These are phyloP conservation scores for Drosophila quinaria DNA, from an alignment of 2,888 invertebrate genomes.

Conservation along the genomic window DNA sequence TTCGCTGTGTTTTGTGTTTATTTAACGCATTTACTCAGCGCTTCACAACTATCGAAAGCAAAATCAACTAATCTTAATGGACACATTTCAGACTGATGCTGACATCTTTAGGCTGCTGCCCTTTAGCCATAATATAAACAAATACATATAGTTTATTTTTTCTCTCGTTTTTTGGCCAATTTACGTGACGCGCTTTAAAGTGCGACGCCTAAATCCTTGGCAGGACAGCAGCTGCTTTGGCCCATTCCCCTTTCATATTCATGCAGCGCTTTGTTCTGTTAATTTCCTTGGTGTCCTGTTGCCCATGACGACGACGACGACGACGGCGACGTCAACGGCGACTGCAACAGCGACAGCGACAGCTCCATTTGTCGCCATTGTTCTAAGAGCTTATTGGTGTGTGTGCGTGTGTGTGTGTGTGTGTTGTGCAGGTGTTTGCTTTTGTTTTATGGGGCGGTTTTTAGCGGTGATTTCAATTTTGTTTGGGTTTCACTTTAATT, in stretches of 20 bases:
- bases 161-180: slow-evolving; percentile 47
- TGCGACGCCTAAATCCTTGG: slow-evolving; percentile 23
- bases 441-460: slow-evolving; percentile 71
- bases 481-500: slow-evolving; percentile 73
- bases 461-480: slow-evolving; percentile 76
- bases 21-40: slow-evolving; percentile 69
- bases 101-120: slow-evolving; percentile 45
- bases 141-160: neutral
- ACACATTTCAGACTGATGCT: slow-evolving; percentile 67
- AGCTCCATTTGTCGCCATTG: slow-evolving; percentile 77
- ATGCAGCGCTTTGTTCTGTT: slow-evolving; percentile 66
- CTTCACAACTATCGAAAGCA: slow-evolving; percentile 73
- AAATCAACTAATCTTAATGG: slow-evolving; percentile 82
- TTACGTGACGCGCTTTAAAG: slow-evolving; percentile 40
- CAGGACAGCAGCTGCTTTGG: slow-evolving; percentile 6
- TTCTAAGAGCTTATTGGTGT: slow-evolving; percentile 48
- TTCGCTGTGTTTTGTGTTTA: slow-evolving; percentile 54
- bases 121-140: slow-evolving; percentile 17
- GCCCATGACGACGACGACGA: slow-evolving; percentile 66
- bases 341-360: slow-evolving; percentile 45
- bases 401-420: slow-evolving; percentile 26
- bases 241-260: slow-evolving; percentile 41
- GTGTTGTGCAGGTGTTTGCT: slow-evolving; percentile 67
- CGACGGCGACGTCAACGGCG: slow-evolving; percentile 18
- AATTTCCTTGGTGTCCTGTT: slow-evolving; percentile 77